These are phyloP conservation scores for Triops longicaudatus DNA, from an alignment of 1,140 invertebrate genomes.

Conservation along the genomic window DNA sequence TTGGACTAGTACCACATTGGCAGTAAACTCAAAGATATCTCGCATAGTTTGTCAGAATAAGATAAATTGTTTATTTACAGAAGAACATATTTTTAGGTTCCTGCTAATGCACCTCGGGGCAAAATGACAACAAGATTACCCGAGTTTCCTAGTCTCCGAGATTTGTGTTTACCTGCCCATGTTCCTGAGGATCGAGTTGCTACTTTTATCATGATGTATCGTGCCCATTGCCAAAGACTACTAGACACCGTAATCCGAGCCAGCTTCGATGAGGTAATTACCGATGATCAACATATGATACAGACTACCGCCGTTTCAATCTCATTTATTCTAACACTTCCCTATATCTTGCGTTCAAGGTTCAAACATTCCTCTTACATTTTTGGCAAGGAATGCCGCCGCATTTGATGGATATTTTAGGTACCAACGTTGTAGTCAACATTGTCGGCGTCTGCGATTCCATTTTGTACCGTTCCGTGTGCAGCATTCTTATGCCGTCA, in stretches of 20 bases:
- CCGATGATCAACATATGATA: not conserved
- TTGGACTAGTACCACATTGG: no score
- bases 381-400: conserved; percentile 50
- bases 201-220: conserved; percentile 49
- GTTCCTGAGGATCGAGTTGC: conserved; percentile 41
- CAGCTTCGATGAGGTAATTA: conserved; percentile 46
- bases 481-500: conserved; percentile 45
- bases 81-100: not conserved
- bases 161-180: conserved; percentile 41
- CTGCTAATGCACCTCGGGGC: conserved; percentile 18
- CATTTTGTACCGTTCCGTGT: conserved; percentile 47
- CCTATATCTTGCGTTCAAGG: conserved; percentile 34
- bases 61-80: not conserved
- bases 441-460: conserved; percentile 48
- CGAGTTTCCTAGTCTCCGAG: conserved; percentile 45
- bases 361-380: conserved; percentile 46
- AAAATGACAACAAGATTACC: conserved; percentile 39
- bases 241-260: conserved; percentile 46
- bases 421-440: conserved; percentile 41
- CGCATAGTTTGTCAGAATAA: no score
- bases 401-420: conserved; percentile 44
- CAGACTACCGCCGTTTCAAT: not conserved
- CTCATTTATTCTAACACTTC: not conserved
- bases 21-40: no score
- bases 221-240: conserved; percentile 48